These are phyloP conservation scores for Myripristis murdjan DNA, from an alignment of 2,797 vertebrate genomes.

Conservation along the genomic window DNA sequence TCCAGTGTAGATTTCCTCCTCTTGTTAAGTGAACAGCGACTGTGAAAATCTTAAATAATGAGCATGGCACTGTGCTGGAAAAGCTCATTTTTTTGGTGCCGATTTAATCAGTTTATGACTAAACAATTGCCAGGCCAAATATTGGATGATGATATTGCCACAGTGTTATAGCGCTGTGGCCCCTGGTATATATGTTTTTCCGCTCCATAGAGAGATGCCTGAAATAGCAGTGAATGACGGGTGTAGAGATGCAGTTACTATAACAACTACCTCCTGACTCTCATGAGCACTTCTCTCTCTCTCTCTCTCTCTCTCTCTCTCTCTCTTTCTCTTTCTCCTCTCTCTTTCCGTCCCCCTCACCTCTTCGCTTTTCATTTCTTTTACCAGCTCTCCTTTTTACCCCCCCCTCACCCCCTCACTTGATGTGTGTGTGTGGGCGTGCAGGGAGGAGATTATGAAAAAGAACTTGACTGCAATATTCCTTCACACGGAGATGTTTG, in stretches of 20 bases:
- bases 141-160: constrained; percentile 60
- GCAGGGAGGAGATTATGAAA: constrained; percentile 79
- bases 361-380: constrained; percentile 66
- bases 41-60: constrained; percentile 37
- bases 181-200: constrained; percentile 38
- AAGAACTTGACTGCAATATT: constrained; percentile 78
- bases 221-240: constrained; percentile 84
- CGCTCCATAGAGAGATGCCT: constrained; percentile 68
- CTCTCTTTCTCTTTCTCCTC: too few species aligned
- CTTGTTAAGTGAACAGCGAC: constrained; percentile 31
- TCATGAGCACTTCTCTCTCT: constrained; percentile 47
- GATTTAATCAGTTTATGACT: constrained; percentile 52
- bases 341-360: constrained; percentile 27
- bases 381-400: constrained; percentile 62
- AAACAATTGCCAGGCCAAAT: constrained; percentile 45
- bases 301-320: constrained; percentile 10
- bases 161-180: constrained; percentile 41
- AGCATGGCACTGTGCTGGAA: constrained; percentile 49
- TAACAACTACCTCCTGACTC: constrained; percentile 83
- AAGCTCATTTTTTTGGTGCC: constrained; percentile 36
- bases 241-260: constrained; percentile 83
- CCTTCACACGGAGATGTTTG: constrained; percentile 76
- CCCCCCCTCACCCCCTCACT: constrained; percentile 62
- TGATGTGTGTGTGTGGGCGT: constrained; percentile 74
- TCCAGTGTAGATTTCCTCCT: background rate